Base-by-base conservation (phyloP, 1,140 invertebrate genomes). In the Apis dorsata region DNA sequence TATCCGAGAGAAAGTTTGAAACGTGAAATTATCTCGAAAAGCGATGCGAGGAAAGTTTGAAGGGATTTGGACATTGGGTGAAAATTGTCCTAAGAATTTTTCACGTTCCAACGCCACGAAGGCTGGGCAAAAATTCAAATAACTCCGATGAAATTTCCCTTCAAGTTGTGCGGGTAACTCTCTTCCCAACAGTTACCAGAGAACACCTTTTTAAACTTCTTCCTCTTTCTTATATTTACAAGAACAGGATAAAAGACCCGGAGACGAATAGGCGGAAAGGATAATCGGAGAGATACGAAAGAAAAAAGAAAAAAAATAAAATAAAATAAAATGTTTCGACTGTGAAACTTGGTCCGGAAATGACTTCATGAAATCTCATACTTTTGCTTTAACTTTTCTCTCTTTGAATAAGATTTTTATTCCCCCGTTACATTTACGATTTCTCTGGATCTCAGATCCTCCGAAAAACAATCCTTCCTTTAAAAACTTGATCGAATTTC, bases 261-360 rank as follows among this genome's bases (percentile, higher is more conserved):
- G 24, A 57, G 80, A 86, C 71, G 77, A 81, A 86, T 77, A 62
- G 75, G 44, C 77, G 83, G 65, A 24, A 73, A 84, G 81, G 84
- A 87, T 88, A 89, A 89, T 88, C 86, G 78, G 77, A 79, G 80
- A 89, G 3, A 34, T 2, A 34, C 1, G 34, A 34, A 44, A 44
- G 4, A 7, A 44, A 44, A 7, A 2, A 24, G 24, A 34, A 34
- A 34, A 8, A 44, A 44, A 44, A 44, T 44, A 44, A 44, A 44
- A 44, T 44, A 44, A 44, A 88, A 88, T 83, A 87, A 81, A 88
- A 88, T 86, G n/a, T n/a, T n/a, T 85, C 84, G 81, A 81, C 83
- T 65, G 74, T 28, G 73, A 24, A 53, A 55, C 15, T 71, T 24
- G 34, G 5, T 17, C 2, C 51, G 19, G 44, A 34, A 44, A 28